These are phyloP conservation scores for Bubo scandiacus DNA, from an alignment of 2,113 vertebrate species.

Conservation along the genomic window DNA sequence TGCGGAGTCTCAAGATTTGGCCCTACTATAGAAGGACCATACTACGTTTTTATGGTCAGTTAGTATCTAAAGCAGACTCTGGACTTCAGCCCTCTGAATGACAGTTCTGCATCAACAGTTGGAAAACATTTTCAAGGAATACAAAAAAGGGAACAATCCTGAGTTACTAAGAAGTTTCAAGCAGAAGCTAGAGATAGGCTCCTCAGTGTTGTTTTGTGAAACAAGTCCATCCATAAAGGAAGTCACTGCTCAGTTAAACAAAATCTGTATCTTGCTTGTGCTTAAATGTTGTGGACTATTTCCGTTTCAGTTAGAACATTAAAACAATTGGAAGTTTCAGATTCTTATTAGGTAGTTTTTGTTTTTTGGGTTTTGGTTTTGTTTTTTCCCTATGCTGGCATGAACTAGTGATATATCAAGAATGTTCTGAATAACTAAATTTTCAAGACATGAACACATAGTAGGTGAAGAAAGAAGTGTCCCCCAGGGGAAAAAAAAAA, in stretches of 20 bases:
- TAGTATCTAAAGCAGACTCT: neutral
- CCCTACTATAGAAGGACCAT: neutral
- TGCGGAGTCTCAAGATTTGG: neutral
- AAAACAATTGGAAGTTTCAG: neutral
- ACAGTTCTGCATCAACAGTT: neutral
- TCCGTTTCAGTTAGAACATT: neutral
- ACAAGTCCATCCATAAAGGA: neutral
- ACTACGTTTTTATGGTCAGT: neutral
- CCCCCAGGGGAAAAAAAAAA: accelerated
- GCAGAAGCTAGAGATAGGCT: neutral
- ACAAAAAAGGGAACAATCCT: neutral
- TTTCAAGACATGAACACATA: neutral
- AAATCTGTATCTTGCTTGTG: neutral
- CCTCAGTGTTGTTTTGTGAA: neutral
- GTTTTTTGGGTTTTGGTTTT: neutral
- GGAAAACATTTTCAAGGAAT: neutral
- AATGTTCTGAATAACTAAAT: neutral
- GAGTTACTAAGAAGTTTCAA: neutral
- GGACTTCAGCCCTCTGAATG: neutral
- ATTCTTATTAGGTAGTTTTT: neutral
- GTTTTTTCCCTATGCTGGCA: neutral
- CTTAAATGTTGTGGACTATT: neutral
- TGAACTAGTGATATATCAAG: neutral
- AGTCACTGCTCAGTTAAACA: neutral
- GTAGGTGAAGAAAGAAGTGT: neutral